Percentiles rank a stretch among this genome's conserved stretches.
Conservation (phyloP, 1,140 invertebrate genomes). For the Drosophila quadrilineata region DNA sequence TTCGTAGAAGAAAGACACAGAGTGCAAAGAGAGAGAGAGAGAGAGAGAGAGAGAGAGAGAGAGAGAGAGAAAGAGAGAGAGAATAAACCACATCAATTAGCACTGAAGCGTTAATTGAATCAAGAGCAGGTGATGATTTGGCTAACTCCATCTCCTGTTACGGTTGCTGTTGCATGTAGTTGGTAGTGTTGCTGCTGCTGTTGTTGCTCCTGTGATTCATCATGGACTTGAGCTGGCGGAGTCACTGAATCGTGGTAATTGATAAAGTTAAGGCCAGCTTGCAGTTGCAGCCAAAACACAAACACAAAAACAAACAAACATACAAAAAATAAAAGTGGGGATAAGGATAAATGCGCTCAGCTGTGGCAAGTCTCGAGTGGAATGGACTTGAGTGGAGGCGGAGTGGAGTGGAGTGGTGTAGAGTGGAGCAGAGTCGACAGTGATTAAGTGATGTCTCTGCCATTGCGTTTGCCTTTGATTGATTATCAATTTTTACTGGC, state of each 20-base stretch:
- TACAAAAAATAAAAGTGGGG: too few species aligned
- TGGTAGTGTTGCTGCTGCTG: too few species aligned
- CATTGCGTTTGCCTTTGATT: constrained; percentile 53
- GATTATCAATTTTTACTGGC: constrained; percentile 69
- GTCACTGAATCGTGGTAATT: constrained; percentile 51
- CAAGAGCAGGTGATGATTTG: constrained; percentile 34
- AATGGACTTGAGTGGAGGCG: not conserved
- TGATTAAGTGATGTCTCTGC: constrained; percentile 71
- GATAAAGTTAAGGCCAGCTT: constrained; percentile 60
- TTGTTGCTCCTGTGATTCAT: constrained; percentile 60
- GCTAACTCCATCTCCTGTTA: constrained; percentile 26
- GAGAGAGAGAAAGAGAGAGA: not conserved
- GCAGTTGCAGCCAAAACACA: not conserved
- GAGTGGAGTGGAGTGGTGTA: not conserved
- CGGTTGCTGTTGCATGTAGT: too few species aligned
- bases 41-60: too few species aligned
- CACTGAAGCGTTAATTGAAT: constrained; percentile 64
- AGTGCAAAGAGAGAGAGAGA: too few species aligned
- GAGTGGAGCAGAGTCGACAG: constrained; percentile 31
- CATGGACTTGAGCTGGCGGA: constrained; percentile 43
- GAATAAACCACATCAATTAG: constrained; percentile 24
- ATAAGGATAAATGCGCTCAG: too few species aligned
- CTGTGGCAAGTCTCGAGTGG: too few species aligned
- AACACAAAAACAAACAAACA: not conserved
- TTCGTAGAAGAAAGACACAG: too few species aligned